A percentile compares a stretch with the other conserved stretches of the same genome.
These are phyloP conservation scores for Hafferia zeledoni DNA, from an alignment of 2,797 vertebrate genomes.

Conservation along the genomic window DNA sequence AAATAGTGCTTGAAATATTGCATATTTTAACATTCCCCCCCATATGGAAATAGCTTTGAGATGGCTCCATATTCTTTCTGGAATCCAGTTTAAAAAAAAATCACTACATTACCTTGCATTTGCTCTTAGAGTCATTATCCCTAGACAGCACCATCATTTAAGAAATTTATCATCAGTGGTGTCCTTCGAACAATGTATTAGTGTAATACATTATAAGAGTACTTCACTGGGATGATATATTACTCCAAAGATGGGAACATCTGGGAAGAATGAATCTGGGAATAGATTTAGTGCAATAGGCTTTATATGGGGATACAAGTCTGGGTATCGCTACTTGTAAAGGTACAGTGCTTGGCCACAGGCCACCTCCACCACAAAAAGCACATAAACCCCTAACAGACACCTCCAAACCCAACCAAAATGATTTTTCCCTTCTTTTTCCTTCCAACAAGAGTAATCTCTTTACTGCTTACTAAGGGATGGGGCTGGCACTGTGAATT, in stretches of 20 bases:
- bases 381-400: background rate
- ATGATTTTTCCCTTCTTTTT: background rate
- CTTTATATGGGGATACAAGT: slow-evolving; percentile 19
- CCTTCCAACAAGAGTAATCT: background rate
- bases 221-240: slow-evolving; percentile 73
- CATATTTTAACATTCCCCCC: slow-evolving; percentile 55
- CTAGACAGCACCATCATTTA: slow-evolving; percentile 78
- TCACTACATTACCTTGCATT: slow-evolving; percentile 74
- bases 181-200: slow-evolving; percentile 78
- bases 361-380: background rate
- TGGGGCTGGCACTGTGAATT: background rate
- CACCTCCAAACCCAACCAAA: background rate
- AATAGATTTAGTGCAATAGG: slow-evolving; percentile 60
- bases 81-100: background rate
- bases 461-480: background rate
- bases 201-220: slow-evolving; percentile 75
- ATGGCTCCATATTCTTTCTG: slow-evolving; percentile 64
- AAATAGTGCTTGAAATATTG: slow-evolving; percentile 59
- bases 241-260: slow-evolving; percentile 70
- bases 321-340: background rate
- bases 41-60: slow-evolving; percentile 63
- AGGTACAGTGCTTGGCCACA: background rate
- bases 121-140: slow-evolving; percentile 79
- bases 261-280: slow-evolving; percentile 67
- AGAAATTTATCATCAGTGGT: slow-evolving; percentile 78